These are phyloP conservation scores for Onthophagus sagittarius DNA, from an alignment of 2,888 invertebrate genomes.

Conservation along the genomic window DNA sequence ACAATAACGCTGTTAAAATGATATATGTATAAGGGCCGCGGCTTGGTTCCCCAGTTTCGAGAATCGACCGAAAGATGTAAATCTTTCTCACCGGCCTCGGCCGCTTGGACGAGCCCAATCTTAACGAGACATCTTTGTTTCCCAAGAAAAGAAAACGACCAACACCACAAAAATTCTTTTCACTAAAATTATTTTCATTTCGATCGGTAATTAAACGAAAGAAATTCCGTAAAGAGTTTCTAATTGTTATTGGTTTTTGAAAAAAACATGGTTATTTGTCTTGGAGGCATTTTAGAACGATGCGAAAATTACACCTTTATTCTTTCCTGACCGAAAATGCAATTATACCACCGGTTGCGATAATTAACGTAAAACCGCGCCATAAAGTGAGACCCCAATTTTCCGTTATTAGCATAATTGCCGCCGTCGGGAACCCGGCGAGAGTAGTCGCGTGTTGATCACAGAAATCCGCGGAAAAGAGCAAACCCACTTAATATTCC, in stretches of 20 bases:
- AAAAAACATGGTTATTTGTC: too few relatives aligned
- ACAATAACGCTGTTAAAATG: neutral
- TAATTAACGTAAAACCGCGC: too few relatives aligned
- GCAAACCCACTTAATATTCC: neutral
- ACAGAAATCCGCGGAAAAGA: neutral
- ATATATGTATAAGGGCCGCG: neutral
- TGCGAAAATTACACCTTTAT: too few relatives aligned
- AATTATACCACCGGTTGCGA: too few relatives aligned
- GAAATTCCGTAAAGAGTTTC: too few relatives aligned
- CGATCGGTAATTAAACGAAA: too few relatives aligned
- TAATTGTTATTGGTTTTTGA: too few relatives aligned
- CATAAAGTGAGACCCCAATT: neutral
- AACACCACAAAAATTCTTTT: too few relatives aligned
- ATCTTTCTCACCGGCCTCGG: neutral
- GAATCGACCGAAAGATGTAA: neutral
- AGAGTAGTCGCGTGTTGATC: neutral
- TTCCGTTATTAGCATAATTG: neutral
- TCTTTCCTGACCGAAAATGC: too few relatives aligned
- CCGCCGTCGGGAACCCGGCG: neutral
- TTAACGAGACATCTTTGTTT: neutral
- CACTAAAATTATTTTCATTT: too few relatives aligned
- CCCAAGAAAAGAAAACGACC: neutral
- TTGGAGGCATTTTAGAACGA: too few relatives aligned
- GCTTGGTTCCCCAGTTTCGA: neutral
- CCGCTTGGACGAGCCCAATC: neutral